Base-by-base conservation (phyloP, 2,797 vertebrate species). In the Chelon auratus region DNA sequence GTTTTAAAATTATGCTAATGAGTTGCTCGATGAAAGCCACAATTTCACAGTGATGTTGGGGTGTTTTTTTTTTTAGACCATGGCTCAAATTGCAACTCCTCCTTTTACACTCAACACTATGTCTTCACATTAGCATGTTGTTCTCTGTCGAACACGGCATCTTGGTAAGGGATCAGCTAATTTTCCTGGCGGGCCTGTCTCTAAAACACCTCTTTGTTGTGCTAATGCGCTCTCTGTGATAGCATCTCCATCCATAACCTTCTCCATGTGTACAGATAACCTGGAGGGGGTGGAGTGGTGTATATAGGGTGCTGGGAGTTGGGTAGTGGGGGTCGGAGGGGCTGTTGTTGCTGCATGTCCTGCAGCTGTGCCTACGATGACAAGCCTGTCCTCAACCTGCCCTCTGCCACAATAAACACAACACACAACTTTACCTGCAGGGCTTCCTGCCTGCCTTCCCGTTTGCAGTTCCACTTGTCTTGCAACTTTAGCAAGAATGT, bases 281-380 rank as follows among this genome's bases (percentile, higher is more conserved):
- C 83, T 87, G 77, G 69, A 66, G 78, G 81, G 86, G 78, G 53
- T 65, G 55, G 26, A 60, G 55, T 3, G 58, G n/a, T 78, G 59
- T 85, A 86, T 86, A 75, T 82, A 78, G 87, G 78, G 78, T 72
- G 56, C 72, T 73, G 66, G 59, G 20, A 80, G 64, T 51, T 0
- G 26, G 48, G 57, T 20, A 52, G 63, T 3, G 73, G 55, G 56
- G 59, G 58, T 64, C 1, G 20, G 14, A 43, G 71, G 70, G 72
- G 68, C 56, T 47, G 68, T 58, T 80, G 60, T 62, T 80, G 75
- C 80, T 87, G 84, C 78, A 73, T 81, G 69, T 92, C 92, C 89
- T 81, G 88, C 90, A 92, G 91, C 91, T 91, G 87, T 89, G 90
- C 85, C 90, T 67, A 10, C 24, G 81, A 90, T 90, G 88, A 92